Evolutionary conservation across 2,113 vertebrate genomes (phyloP), one percentile per base, ranked within the genome.

Genomic region (Rhagologus leucostigma): DNA sequence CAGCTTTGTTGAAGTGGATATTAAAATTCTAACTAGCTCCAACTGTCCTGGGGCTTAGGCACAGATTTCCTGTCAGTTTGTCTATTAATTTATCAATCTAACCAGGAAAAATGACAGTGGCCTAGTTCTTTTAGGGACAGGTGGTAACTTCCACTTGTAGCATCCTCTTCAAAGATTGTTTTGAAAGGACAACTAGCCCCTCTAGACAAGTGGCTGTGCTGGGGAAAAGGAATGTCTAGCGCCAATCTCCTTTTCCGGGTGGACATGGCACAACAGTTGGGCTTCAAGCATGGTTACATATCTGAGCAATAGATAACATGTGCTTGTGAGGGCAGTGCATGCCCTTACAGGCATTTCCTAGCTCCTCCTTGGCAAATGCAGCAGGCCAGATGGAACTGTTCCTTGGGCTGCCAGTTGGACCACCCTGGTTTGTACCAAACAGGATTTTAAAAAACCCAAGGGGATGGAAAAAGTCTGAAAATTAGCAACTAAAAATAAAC

Each of bases 371-470:
- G 96, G 96, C 96, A 97, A 93, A 95, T 89, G 83, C 86, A 95
- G 64, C 60, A 81, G 89, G 89, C 94, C 96, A 97, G 95, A 96
- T 97, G 96, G 96, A 97, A 96, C 80, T 95, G 91, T 95, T 97
- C 91, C 96, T 95, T 93, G 94, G 89, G 89, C 96, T 96, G 95
- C 96, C 96, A 97, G 95, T 97, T 96, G 95, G 95, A 97, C 94
- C 95, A 95, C 95, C 96, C 96, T 94, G 91, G 89, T 96, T 97
- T 95, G 68, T 91, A 97, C 82, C 96, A 97, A 96, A 96, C 90
- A 97, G 90, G 92, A 96, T 95, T 93, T 93, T 42, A 19, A 82
- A 94, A 96, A 96, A 96, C 80, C 87, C 94, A 95, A 63, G 93
- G 82, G 79, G 68, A 96, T 95, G 92, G 87, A 95, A 96, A 96